These are phyloP conservation scores for Euspilapteryx auroguttella DNA, from an alignment of 2,888 invertebrate species.

Conservation along the genomic window DNA sequence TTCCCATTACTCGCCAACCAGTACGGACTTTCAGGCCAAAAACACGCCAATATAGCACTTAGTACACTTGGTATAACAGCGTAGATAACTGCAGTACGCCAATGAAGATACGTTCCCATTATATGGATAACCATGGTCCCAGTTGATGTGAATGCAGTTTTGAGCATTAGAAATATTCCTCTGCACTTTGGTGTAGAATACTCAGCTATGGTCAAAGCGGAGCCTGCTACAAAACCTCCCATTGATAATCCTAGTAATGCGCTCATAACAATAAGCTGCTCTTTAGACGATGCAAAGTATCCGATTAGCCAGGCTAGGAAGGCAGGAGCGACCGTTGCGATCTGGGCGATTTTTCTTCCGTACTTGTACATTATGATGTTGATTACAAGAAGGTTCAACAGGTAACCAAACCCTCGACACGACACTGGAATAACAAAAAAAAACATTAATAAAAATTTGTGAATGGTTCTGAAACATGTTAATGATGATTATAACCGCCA, in stretches of 20 bases:
- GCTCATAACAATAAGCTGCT: conserved; percentile 2
- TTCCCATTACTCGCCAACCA: conserved; percentile 6
- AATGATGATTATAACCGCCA: no score
- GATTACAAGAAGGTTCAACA: conserved; percentile 2
- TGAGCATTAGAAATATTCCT: conserved; percentile 5
- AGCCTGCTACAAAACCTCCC: conserved; percentile 1
- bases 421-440: conserved; percentile 4
- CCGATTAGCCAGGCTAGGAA: conserved; percentile 1
- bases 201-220: conserved; percentile 3
- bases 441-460: no score
- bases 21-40: conserved; percentile 5
- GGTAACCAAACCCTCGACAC: conserved; percentile 3
- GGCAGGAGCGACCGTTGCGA: conserved; percentile 1
- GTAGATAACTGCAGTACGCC: conserved; percentile 4
- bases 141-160: conserved; percentile 4
- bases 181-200: conserved; percentile 4
- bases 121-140: conserved; percentile 5
- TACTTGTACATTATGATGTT: conserved; percentile 1
- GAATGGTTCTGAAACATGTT: no score
- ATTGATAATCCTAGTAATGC: conserved; percentile 2
- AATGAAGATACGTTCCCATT: conserved; percentile 4
- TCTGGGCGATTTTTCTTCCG: conserved; percentile 3
- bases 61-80: conserved; percentile 2
- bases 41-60: conserved; percentile 1
- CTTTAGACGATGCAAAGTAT: conserved; percentile 2